These are phyloP conservation scores for Danio jaintianensis DNA, from an alignment of 2,797 vertebrate species.

Conservation along the genomic window DNA sequence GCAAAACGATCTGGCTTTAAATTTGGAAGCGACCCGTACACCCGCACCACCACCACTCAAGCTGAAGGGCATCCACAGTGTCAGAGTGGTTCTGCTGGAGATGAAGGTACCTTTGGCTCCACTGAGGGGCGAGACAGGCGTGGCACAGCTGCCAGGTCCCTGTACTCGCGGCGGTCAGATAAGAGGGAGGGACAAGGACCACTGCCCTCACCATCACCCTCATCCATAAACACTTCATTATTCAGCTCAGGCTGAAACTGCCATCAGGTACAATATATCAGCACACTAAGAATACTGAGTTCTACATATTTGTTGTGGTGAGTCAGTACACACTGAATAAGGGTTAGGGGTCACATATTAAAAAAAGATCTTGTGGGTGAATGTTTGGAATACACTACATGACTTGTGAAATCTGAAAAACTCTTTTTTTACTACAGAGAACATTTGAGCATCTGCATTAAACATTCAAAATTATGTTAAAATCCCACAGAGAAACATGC, in stretches of 20 bases:
- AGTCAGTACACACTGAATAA: not conserved
- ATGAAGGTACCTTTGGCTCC: conserved; percentile 76
- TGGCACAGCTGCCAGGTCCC: conserved; percentile 82
- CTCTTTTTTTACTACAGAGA: too few species aligned
- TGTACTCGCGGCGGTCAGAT: conserved; percentile 76
- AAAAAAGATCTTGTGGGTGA: not conserved
- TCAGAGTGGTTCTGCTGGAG: conserved; percentile 35
- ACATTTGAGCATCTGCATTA: too few species aligned
- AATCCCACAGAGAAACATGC: not conserved
- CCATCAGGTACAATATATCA: conserved; percentile 63
- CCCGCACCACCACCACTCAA: conserved; percentile 65
- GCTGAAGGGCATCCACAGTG: conserved; percentile 45
- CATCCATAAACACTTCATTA: conserved; percentile 81
- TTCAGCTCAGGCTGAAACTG: conserved; percentile 76
- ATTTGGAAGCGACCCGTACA: conserved; percentile 27
- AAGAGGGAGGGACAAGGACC: conserved; percentile 61
- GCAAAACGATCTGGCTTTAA: not conserved
- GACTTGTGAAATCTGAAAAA: not conserved
- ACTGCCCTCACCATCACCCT: conserved; percentile 65
- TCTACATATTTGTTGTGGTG: not conserved
- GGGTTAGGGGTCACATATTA: not conserved
- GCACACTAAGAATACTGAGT: not conserved
- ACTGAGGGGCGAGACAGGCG: conserved; percentile 73
- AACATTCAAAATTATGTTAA: too few species aligned
- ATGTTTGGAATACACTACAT: conserved; percentile 12